Evolutionary conservation across 2,888 invertebrate genomes (phyloP).

Genomic region (Bellardia bayeri): DNA sequence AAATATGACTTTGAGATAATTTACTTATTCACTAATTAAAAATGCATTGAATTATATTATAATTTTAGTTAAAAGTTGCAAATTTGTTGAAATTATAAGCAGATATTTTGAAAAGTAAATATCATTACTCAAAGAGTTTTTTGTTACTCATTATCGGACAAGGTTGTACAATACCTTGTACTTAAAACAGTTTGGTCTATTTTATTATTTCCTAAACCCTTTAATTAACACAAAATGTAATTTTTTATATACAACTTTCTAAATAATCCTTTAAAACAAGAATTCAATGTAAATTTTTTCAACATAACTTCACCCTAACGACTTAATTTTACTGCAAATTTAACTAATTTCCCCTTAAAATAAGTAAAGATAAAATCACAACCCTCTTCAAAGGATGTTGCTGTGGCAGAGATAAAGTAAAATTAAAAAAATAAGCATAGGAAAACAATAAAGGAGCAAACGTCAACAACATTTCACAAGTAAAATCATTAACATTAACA

Average conservation of each 20-base stretch:
- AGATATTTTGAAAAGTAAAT: too few species aligned
- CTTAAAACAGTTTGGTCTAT: too few species aligned
- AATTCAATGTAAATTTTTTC: slow-evolving; percentile 46
- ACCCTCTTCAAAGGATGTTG: neutral
- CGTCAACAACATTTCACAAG: slow-evolving; percentile 29
- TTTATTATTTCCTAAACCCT: neutral
- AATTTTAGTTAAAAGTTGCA: too few species aligned
- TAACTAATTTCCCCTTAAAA: slow-evolving; percentile 25
- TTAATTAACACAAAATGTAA: neutral
- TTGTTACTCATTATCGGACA: too few species aligned
- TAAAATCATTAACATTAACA: slow-evolving; percentile 35
- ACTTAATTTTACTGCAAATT: slow-evolving; percentile 37
- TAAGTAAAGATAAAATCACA: neutral
- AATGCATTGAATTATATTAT: too few species aligned
- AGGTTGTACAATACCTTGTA: too few species aligned
- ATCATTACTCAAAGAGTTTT: too few species aligned
- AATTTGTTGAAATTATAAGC: too few species aligned
- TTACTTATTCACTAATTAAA: too few species aligned
- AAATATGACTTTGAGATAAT: too few species aligned
- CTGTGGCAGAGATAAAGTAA: neutral
- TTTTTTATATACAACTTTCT: neutral
- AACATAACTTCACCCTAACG: neutral
- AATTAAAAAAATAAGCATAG: neutral
- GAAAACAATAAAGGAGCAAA: slow-evolving; percentile 27
- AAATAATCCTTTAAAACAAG: neutral